Base-by-base conservation (phyloP, 1,140 invertebrate species). In the Drosophila ohnishii region DNA sequence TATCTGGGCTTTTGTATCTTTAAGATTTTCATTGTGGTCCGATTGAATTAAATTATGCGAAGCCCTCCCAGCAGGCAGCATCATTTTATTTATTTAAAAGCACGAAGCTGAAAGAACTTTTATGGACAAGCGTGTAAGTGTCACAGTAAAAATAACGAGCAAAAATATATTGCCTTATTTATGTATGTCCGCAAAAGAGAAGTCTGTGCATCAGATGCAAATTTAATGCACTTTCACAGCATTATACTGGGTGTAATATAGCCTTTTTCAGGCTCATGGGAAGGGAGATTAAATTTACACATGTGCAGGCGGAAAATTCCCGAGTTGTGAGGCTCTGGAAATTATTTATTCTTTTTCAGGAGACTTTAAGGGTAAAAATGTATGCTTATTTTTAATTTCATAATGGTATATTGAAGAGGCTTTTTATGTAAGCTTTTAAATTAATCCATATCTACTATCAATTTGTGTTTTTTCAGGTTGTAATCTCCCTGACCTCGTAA, bases 171-270 rank as follows among this genome's bases (percentile, higher is more conserved):
- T 40, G 34, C 45, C 37, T 42, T 66, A 63, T 69, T 66, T 66
- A 64, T 66, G 34, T 55, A 55, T 53, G 32, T 14, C 19, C 32
- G 32, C 32, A 35, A 22, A 35, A 14, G 50, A 10, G 25, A 44
- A 13, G 32, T 34, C 47, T 35, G 30, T 32, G 47, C 62, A 55
- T 66, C 65, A 45, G 47, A 69, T 69, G 65, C 30, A 69, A 66
- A 53, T 55, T 66, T 40, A 69, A 66, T 69, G 47, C 37, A 55
- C n/a, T 69, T 65, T 67, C 39, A 25, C 63, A 51, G 65, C 59
- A 34, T n/a, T 65, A 16, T 60, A 13, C 59, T 13, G 16, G 28
- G 2, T 47, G 51, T 50, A 51, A 65, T 44, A 30, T 51, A 22
- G 19, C 25, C 58, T 50, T 48, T 67, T 35, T 4, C 13, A n/a